These are phyloP conservation scores for Naja naja DNA, from an alignment of 2,113 vertebrate species.

Conservation along the genomic window DNA sequence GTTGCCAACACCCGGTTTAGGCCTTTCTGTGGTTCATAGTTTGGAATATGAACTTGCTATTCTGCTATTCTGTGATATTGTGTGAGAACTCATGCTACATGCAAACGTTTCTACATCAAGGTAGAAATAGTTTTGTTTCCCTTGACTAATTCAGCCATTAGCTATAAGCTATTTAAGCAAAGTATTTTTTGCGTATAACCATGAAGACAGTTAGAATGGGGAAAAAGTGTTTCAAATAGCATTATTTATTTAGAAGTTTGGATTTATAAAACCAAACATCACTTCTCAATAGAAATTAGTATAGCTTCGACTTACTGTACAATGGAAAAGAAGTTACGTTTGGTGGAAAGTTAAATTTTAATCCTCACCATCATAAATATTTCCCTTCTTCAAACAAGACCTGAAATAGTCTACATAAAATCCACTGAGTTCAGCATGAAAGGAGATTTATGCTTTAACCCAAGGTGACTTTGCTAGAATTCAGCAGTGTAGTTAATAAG, in stretches of 20 bases:
- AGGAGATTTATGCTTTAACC: conserved; percentile 27
- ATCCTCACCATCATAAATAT: conserved; percentile 13
- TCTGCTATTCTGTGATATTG: not conserved
- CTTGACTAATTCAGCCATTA: not conserved
- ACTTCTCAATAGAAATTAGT: not conserved
- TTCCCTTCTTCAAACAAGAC: not conserved
- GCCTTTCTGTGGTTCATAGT: not conserved
- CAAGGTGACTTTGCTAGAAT: conserved; percentile 5
- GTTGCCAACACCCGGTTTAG: not conserved
- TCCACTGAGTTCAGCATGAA: not conserved
- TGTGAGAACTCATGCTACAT: not conserved
- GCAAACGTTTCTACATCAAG: not conserved
- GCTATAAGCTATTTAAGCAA: not conserved
- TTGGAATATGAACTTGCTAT: not conserved
- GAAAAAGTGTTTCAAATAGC: not conserved
- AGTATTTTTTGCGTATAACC: not conserved
- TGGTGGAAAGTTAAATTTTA: not conserved
- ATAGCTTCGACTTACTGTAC: not conserved
- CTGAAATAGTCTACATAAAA: conserved; percentile 41
- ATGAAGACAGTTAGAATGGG: not conserved
- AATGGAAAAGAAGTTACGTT: not conserved
- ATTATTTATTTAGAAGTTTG: not conserved
- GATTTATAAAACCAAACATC: not conserved
- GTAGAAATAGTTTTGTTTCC: not conserved
- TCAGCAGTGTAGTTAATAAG: not conserved